Evolutionary conservation across 2,888 invertebrate genomes (phyloP).

Genomic region (Yponomeuta sedellus): DNA sequence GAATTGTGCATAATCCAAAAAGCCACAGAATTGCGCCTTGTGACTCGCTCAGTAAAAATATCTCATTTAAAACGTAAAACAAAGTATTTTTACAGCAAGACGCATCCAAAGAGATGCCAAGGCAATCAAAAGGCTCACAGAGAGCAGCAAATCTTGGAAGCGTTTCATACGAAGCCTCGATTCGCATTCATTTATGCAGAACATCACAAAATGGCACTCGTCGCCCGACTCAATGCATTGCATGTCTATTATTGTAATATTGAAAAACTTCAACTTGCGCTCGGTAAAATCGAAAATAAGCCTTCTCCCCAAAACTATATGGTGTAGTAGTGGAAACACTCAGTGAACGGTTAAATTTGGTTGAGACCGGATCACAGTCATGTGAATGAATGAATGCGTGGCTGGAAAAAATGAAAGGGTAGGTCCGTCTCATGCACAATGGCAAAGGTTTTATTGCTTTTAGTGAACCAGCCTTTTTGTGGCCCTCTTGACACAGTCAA

Average conservation of each 20-base stretch:
- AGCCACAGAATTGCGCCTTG: no score
- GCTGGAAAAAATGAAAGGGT: neutral
- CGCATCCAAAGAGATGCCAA: no score
- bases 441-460: neutral
- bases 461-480: neutral
- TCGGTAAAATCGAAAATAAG: neutral
- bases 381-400: neutral
- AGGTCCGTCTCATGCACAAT: neutral
- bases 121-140: neutral
- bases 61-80: no score
- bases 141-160: neutral
- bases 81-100: no score
- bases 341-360: neutral
- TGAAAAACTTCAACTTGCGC: neutral
- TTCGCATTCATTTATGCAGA: constrained; percentile 7
- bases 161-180: neutral
- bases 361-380: neutral
- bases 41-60: no score
- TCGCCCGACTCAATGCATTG: constrained; percentile 6
- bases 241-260: neutral
- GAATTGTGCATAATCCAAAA: no score
- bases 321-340: neutral
- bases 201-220: constrained; percentile 8
- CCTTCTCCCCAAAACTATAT: neutral
- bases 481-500: neutral